Conservation (phyloP, 2,797 vertebrate genomes). For the Pseudochromis fuscus region DNA sequence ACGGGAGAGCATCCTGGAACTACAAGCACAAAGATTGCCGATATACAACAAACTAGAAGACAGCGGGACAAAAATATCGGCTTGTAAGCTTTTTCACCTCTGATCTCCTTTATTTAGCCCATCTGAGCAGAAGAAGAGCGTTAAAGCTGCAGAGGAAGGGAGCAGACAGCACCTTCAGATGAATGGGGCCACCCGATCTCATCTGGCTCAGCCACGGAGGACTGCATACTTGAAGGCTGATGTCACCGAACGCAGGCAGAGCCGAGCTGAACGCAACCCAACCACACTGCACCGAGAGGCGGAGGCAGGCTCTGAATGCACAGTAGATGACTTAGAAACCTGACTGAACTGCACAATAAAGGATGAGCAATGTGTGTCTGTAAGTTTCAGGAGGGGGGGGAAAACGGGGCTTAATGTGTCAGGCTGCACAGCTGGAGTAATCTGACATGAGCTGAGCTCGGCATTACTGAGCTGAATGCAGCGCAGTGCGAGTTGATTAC, state of each 20-base stretch:
- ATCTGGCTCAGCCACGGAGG: slow-evolving; percentile 63
- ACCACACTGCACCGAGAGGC: slow-evolving; percentile 27
- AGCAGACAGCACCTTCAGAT: slow-evolving; percentile 70
- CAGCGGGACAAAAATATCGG: slow-evolving; percentile 19
- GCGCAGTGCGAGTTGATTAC: slow-evolving; percentile 14
- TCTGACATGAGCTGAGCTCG: slow-evolving; percentile 41
- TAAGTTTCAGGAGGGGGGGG: not conserved
- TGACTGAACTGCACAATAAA: slow-evolving; percentile 29
- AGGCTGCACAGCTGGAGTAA: slow-evolving; percentile 33
- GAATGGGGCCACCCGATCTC: slow-evolving; percentile 62
- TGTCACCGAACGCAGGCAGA: slow-evolving; percentile 74
- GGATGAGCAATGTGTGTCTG: slow-evolving; percentile 1
- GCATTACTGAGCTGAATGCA: slow-evolving; percentile 25
- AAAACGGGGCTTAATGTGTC: slow-evolving; percentile 23
- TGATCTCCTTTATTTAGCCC: slow-evolving; percentile 42
- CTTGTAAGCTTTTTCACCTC: slow-evolving; percentile 44
- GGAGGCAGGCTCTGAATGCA: slow-evolving; percentile 24
- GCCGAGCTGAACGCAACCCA: slow-evolving; percentile 43
- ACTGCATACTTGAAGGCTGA: slow-evolving; percentile 82
- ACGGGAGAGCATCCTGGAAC: slow-evolving; percentile 9
- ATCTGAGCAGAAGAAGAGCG: slow-evolving; percentile 23
- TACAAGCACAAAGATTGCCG: slow-evolving; percentile 6
- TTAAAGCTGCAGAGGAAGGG: slow-evolving; percentile 18
- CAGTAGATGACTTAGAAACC: slow-evolving; percentile 31
- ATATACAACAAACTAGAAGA: slow-evolving; percentile 19